A percentile compares a stretch with the other conserved stretches of the same genome.
phyloP scores from a whole-genome alignment of 2,113 vertebrate genomes.

The Lampris incognitus region DNA sequence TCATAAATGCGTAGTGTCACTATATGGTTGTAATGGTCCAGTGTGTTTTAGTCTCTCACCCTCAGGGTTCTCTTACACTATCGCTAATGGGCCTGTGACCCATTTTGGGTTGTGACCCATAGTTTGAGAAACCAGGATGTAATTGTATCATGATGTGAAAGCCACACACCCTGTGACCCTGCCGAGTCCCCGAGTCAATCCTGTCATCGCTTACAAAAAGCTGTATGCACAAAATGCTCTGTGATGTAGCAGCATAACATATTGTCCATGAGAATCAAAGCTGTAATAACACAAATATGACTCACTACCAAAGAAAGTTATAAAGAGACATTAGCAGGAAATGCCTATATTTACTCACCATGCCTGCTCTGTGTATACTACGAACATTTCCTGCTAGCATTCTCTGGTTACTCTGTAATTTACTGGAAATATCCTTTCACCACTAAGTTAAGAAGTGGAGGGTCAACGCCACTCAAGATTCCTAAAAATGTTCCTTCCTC shows the following conservation, averaged over 20 bases:
- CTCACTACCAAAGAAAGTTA: slow-evolving; percentile 32
- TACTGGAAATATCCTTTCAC: slow-evolving; percentile 72
- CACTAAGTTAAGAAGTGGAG: slow-evolving; percentile 47
- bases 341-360: slow-evolving; percentile 48
- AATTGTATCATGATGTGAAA: not conserved
- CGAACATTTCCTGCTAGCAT: slow-evolving; percentile 76
- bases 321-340: slow-evolving; percentile 59
- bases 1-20: slow-evolving; percentile 2
- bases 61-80: not conserved
- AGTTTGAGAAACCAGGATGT: not conserved
- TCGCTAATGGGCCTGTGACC: not conserved
- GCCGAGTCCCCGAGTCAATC: not conserved
- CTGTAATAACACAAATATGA: slow-evolving; percentile 42
- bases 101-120: not conserved
- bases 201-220: not conserved
- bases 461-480: slow-evolving; percentile 67
- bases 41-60: not conserved
- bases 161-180: not conserved
- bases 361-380: slow-evolving; percentile 57
- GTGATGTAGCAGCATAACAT: not conserved
- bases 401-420: slow-evolving; percentile 73
- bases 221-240: not conserved
- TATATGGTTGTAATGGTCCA: not conserved
- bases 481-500: slow-evolving; percentile 71
- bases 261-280: slow-evolving; percentile 38